Conservation (phyloP, 2,888 invertebrate species). For the Nezara viridula region DNA sequence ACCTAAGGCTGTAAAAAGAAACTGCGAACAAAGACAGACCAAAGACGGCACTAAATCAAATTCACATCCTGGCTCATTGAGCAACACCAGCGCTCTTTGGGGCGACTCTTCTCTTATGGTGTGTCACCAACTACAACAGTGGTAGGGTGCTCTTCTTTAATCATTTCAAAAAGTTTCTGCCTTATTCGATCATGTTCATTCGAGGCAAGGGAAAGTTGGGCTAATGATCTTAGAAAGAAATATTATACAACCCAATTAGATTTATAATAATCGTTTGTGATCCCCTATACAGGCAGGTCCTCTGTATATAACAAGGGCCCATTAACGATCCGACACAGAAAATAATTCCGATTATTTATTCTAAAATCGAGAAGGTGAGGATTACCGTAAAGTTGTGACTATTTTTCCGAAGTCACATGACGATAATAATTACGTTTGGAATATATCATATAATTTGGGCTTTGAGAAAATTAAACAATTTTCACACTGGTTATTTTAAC, state of each 20-base stretch:
- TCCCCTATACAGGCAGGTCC: not conserved
- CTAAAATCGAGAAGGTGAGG: too few relatives aligned
- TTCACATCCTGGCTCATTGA: not conserved
- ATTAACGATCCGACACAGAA: not conserved
- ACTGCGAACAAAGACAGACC: not conserved
- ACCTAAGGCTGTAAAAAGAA: not conserved
- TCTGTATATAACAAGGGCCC: not conserved
- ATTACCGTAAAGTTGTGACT: too few relatives aligned
- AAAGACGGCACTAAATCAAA: constrained; percentile 24
- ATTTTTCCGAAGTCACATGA: too few relatives aligned
- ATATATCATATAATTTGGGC: too few relatives aligned
- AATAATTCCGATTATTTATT: not conserved
- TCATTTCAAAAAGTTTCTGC: not conserved
- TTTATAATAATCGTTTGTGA: not conserved
- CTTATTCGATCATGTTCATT: not conserved
- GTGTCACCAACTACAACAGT: not conserved
- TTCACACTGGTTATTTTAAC: too few relatives aligned
- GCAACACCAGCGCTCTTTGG: not conserved
- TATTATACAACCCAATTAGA: not conserved
- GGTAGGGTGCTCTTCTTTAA: not conserved
- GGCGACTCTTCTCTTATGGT: not conserved
- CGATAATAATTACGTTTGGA: too few relatives aligned
- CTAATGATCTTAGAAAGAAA: not conserved
- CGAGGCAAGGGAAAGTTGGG: not conserved
- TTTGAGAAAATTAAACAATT: too few relatives aligned